Percentiles rank a stretch among this genome's conserved stretches.
Evolutionary conservation across 2,888 invertebrate genomes (phyloP).

Genomic region (Coleophora deauratella): DNA sequence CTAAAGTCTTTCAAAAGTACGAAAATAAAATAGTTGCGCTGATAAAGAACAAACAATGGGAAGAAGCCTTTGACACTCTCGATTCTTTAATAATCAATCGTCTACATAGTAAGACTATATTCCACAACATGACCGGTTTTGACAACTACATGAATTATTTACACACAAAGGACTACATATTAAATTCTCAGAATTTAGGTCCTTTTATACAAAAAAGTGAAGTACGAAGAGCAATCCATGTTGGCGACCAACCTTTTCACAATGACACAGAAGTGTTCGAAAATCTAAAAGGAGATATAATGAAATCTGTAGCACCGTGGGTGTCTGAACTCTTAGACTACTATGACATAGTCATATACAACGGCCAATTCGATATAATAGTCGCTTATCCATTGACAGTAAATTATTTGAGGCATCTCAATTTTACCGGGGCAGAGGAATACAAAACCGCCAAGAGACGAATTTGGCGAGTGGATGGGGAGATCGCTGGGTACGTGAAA

Average conservation of each 20-base stretch:
- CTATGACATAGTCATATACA: constrained; percentile 86
- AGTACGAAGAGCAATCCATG: constrained; percentile 85
- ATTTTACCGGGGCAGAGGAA: constrained; percentile 77
- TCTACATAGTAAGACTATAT: constrained; percentile 79
- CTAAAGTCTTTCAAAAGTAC: constrained; percentile 72
- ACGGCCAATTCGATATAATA: constrained; percentile 93
- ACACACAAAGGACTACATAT: constrained; percentile 73
- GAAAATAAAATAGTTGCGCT: constrained; percentile 74
- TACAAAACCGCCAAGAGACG: constrained; percentile 79
- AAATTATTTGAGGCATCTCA: constrained; percentile 81
- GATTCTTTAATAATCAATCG: constrained; percentile 81
- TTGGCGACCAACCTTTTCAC: constrained; percentile 84
- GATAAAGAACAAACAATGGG: constrained; percentile 78
- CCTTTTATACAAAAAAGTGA: constrained; percentile 76
- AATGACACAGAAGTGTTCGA: constrained; percentile 78
- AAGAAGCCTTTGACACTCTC: constrained; percentile 81
- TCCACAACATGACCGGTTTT: constrained; percentile 84
- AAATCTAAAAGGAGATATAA: constrained; percentile 82
- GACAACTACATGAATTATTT: constrained; percentile 84
- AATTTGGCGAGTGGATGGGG: constrained; percentile 79
- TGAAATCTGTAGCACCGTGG: constrained; percentile 86
- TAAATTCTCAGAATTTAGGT: constrained; percentile 66
- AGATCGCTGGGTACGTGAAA: constrained; percentile 85
- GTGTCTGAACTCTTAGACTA: constrained; percentile 78
- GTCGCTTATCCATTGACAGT: constrained; percentile 90